Evolutionary conservation across 2,888 invertebrate genomes (phyloP).

Genomic region (Lagria hirta): DNA sequence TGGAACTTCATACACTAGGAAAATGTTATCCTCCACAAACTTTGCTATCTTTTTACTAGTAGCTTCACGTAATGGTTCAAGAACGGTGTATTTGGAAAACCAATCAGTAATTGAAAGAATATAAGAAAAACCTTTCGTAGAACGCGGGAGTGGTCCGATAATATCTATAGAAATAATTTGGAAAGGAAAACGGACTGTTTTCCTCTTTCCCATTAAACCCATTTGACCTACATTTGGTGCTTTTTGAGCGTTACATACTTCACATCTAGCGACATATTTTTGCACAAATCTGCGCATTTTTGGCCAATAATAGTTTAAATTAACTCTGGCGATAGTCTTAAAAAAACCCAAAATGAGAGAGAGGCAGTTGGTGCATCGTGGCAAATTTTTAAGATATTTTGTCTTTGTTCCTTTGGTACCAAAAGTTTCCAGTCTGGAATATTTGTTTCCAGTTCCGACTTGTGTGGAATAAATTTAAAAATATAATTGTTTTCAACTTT

Average conservation of each 20-base stretch:
- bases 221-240: slow-evolving; percentile 9
- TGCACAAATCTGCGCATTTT: slow-evolving; percentile 14
- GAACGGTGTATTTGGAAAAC: slow-evolving; percentile 23
- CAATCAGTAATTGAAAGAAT: slow-evolving; percentile 25
- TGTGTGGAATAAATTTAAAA: slow-evolving; percentile 3
- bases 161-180: slow-evolving; percentile 30
- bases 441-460: slow-evolving; percentile 11
- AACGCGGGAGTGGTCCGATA: slow-evolving; percentile 21
- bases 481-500: slow-evolving; percentile 3
- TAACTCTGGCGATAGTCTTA: slow-evolving; percentile 12
- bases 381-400: slow-evolving; percentile 19
- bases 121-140: slow-evolving; percentile 14
- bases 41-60: slow-evolving; percentile 13
- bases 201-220: slow-evolving; percentile 19
- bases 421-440: slow-evolving; percentile 29
- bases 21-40: slow-evolving; percentile 25
- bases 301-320: slow-evolving; percentile 16
- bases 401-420: slow-evolving; percentile 28
- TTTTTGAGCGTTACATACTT: slow-evolving; percentile 21
- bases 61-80: slow-evolving; percentile 20
- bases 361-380: slow-evolving; percentile 29
- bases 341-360: slow-evolving; percentile 32
- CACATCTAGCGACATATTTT: slow-evolving; percentile 19
- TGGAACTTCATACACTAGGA: slow-evolving; percentile 29
- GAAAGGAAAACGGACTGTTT: slow-evolving; percentile 18